These are phyloP conservation scores for Berghia stephanieae DNA, from an alignment of 1,140 invertebrate genomes.

Conservation along the genomic window DNA sequence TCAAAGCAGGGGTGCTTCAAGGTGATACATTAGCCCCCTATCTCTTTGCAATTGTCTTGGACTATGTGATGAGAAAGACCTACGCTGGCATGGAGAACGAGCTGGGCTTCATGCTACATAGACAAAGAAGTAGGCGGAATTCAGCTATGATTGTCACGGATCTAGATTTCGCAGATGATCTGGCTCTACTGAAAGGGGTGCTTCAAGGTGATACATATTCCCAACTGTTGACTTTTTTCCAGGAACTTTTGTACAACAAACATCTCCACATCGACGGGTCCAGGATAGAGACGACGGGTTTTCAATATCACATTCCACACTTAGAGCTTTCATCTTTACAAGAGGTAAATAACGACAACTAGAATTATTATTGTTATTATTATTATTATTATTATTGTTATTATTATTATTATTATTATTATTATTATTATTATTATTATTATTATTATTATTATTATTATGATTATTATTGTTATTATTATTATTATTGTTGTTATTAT, in stretches of 20 bases:
- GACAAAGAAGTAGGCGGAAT: too few relatives aligned
- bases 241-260: conserved; percentile 81
- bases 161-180: too few relatives aligned
- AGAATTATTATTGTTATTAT: not conserved
- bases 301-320: conserved; percentile 56
- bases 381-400: not conserved
- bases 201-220: too few relatives aligned
- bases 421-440: not conserved
- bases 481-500: too few relatives aligned
- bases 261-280: conserved; percentile 79
- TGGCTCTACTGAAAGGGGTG: too few relatives aligned
- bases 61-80: too few relatives aligned
- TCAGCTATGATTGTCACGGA: too few relatives aligned
- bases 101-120: too few relatives aligned
- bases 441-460: not conserved
- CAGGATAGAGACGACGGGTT: conserved; percentile 72
- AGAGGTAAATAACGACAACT: conserved; percentile 49
- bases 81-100: too few relatives aligned
- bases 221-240: conserved; percentile 35
- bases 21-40: too few relatives aligned
- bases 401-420: not conserved
- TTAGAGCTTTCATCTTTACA: conserved; percentile 52
- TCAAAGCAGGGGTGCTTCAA: too few relatives aligned
- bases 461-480: not conserved
- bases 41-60: too few relatives aligned